phyloP scores from a whole-genome alignment of 2,113 vertebrate genomes.

The Fulica atra region DNA sequence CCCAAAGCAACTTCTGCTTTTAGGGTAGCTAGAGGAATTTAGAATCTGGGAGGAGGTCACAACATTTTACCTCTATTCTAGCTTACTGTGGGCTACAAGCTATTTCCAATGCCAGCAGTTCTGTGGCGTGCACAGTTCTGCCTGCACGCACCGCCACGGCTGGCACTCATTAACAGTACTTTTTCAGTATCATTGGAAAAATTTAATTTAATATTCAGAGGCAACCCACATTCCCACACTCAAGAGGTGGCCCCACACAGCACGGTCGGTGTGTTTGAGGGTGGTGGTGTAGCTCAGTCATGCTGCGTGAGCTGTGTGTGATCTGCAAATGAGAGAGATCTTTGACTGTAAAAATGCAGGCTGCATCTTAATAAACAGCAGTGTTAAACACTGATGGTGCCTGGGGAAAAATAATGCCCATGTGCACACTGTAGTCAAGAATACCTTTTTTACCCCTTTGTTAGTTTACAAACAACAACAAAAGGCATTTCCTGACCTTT shows the following conservation, averaged over 20 bases:
- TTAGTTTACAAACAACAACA: neutral
- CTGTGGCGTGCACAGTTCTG: neutral
- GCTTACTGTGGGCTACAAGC: neutral
- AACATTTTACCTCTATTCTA: neutral
- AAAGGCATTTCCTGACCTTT: neutral
- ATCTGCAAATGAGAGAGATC: neutral
- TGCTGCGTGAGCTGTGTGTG: neutral
- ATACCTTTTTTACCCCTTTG: neutral
- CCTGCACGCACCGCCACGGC: neutral
- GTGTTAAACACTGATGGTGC: neutral
- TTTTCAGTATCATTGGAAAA: conserved; percentile 38
- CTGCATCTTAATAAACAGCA: neutral
- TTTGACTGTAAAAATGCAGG: neutral
- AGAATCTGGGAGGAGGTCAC: neutral
- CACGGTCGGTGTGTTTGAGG: neutral
- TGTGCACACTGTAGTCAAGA: neutral
- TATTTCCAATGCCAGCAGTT: neutral
- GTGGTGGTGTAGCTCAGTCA: neutral
- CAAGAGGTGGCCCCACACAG: conserved; percentile 17
- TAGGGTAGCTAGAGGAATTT: neutral
- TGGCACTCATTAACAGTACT: neutral
- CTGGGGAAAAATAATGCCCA: neutral
- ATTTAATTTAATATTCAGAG: neutral
- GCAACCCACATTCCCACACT: conserved; percentile 6
- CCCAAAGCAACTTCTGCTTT: neutral